Conservation (phyloP, 1,140 invertebrate species). For the Luehdorfia chinensis region DNA sequence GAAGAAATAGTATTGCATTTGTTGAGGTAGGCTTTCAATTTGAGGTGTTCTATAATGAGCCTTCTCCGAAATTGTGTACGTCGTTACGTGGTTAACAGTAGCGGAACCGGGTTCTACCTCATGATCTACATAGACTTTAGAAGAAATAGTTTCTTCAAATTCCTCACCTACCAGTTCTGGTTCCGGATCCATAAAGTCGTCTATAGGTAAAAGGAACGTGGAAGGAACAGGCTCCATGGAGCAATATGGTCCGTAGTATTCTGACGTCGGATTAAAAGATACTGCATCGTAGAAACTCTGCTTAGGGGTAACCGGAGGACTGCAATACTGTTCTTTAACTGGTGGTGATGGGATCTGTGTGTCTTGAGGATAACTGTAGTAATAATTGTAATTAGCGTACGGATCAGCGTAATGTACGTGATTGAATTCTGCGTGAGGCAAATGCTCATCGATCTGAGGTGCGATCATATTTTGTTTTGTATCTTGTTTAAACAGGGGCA, state of each 20-base stretch:
- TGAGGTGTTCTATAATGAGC: conserved; percentile 56
- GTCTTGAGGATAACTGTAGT: conserved; percentile 38
- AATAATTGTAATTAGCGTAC: conserved; percentile 25
- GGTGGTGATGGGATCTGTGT: conserved; percentile 39
- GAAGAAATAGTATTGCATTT: conserved; percentile 67
- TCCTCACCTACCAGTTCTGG: conserved; percentile 58
- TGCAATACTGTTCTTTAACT: conserved; percentile 21
- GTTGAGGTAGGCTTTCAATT: conserved; percentile 58
- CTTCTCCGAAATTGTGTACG: conserved; percentile 60
- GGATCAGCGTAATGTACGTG: conserved; percentile 28
- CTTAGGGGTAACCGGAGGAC: conserved; percentile 32
- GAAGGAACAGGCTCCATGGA: conserved; percentile 36
- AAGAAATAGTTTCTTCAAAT: conserved; percentile 58
- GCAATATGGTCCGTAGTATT: conserved; percentile 44
- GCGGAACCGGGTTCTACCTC: conserved; percentile 51
- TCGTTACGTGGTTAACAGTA: conserved; percentile 61
- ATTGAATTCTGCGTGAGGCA: conserved; percentile 13
- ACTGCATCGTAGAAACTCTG: conserved; percentile 51
- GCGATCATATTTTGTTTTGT: conserved; percentile 3
- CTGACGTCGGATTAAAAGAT: conserved; percentile 33
- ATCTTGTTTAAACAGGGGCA: background rate
- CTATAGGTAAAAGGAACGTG: conserved; percentile 27
- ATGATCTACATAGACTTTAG: conserved; percentile 47
- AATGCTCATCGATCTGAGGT: conserved; percentile 4
- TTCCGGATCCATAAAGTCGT: conserved; percentile 38